A percentile compares a stretch with the other conserved stretches of the same genome.
These are phyloP conservation scores for Paracyclopina nana DNA, from an alignment of 1,140 invertebrate genomes.

Conservation along the genomic window DNA sequence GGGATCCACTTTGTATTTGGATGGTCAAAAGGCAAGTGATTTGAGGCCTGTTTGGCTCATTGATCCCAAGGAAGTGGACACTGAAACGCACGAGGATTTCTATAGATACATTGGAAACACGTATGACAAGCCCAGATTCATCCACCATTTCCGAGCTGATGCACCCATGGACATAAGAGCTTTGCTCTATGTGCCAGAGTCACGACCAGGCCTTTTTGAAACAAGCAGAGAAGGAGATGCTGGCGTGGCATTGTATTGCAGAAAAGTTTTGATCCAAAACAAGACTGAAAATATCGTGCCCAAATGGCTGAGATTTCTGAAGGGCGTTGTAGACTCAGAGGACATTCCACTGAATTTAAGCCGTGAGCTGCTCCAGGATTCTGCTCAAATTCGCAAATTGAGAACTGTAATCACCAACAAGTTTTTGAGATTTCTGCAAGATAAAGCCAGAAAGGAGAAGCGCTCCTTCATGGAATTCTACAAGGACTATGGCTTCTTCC, in stretches of 20 bases:
- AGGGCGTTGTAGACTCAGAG: slow-evolving; percentile 87
- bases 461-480: slow-evolving; percentile 70
- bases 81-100: slow-evolving; percentile 73
- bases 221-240: slow-evolving; percentile 51
- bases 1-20: slow-evolving; percentile 71
- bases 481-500: slow-evolving; percentile 70
- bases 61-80: slow-evolving; percentile 61
- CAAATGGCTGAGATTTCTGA: slow-evolving; percentile 81
- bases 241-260: slow-evolving; percentile 68
- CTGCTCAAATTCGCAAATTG: slow-evolving; percentile 64
- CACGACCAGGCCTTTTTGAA: slow-evolving; percentile 56
- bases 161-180: slow-evolving; percentile 75
- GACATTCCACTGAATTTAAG: slow-evolving; percentile 94
- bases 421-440: slow-evolving; percentile 63
- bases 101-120: slow-evolving; percentile 64
- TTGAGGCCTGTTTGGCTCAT: slow-evolving; percentile 74
- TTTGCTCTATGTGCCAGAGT: slow-evolving; percentile 77
- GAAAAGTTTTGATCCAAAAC: slow-evolving; percentile 70
- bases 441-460: slow-evolving; percentile 54
- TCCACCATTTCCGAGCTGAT: slow-evolving; percentile 64
- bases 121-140: slow-evolving; percentile 62
- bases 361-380: slow-evolving; percentile 83
- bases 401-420: slow-evolving; percentile 60
- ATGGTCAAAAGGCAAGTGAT: slow-evolving; percentile 62
- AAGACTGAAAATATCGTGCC: slow-evolving; percentile 75